A percentile compares a stretch with the other conserved stretches of the same genome.
Conservation (phyloP, 2,113 vertebrate species). For the Indicator maculatus region DNA sequence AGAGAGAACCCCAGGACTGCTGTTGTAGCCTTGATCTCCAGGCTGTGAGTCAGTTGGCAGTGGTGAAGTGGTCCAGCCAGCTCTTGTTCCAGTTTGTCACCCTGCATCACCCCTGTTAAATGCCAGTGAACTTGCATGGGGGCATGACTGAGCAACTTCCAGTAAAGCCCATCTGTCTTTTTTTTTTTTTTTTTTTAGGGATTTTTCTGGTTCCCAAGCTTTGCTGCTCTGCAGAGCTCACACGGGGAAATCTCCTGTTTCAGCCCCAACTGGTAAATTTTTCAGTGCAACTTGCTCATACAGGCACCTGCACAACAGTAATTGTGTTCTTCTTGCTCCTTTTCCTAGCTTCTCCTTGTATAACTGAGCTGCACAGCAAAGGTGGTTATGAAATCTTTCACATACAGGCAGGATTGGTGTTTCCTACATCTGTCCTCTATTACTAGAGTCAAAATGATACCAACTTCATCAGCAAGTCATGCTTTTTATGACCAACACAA, state of each 20-base stretch:
- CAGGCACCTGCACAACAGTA: not conserved
- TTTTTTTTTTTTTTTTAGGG: not conserved
- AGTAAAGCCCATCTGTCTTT: not conserved
- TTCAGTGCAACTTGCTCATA: not conserved
- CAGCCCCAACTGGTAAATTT: not conserved
- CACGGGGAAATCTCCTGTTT: not conserved
- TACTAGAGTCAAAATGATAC: not conserved
- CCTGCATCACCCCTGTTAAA: accelerated
- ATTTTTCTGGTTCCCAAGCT: not conserved
- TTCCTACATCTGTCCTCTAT: not conserved
- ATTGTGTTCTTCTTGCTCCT: constrained; percentile 6
- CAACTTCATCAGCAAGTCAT: not conserved
- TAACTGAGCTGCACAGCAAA: accelerated
- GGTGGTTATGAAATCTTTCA: not conserved
- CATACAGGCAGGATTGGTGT: not conserved
- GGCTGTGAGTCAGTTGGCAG: not conserved
- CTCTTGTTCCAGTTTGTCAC: not conserved
- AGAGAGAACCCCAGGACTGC: not conserved
- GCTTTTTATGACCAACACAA: not conserved
- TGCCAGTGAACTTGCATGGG: not conserved
- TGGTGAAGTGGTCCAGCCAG: not conserved
- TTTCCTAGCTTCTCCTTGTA: not conserved
- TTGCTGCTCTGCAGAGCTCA: not conserved
- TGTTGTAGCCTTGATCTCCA: not conserved
- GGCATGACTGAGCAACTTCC: accelerated